Evolutionary conservation across 2,113 vertebrate genomes (phyloP), one percentile per base, ranked within the genome.

Genomic region (Ceratotherium simum): DNA sequence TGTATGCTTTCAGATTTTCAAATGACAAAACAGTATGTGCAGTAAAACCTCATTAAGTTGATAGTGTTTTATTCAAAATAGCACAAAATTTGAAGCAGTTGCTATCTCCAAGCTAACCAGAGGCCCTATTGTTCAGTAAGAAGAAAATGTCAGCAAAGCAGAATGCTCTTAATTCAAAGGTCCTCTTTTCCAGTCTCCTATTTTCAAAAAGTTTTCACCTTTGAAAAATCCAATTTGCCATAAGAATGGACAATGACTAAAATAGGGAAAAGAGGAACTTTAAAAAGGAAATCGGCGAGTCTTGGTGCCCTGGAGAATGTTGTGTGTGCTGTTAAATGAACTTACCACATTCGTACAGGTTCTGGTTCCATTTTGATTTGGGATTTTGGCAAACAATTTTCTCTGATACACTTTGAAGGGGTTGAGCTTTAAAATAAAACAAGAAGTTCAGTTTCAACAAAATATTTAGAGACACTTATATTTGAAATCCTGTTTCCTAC

Each of bases 341-440:
- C 97, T 97, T 97, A 97, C 96, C 96, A 97, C 70, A 64, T 75
- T 90, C 0, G 27, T 17, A 94, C 92, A 90, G 87, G 80, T 73
- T 96, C 93, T 96, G 96, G 33, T 92, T 97, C 96, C 97, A 91
- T 87, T 98, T 83, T 65, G 91, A 76, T 97, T 97, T 96, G 92
- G 86, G 33, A 85, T 93, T 97, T 97, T 95, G 97, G 81, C 94
- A 98, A 98, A 92, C 76, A 98, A 23, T 95, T 94, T 96, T 97
- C 96, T 97, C 91, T 98, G 96, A 97, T 91, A 98, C 88, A 92
- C 69, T 96, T 92, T 94, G 94, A 95, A 97, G 64, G 92, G 75
- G 82, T 33, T 94, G 79, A 93, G 87, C 95, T 98, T 98, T 97
- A 96, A 97, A 97, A 96, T 97, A 98, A 97, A 98, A 98, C 64